Percentiles rank a stretch among this genome's conserved stretches.
Conservation (phyloP, 2,113 vertebrate genomes). For the Oreotrochilus melanogaster region DNA sequence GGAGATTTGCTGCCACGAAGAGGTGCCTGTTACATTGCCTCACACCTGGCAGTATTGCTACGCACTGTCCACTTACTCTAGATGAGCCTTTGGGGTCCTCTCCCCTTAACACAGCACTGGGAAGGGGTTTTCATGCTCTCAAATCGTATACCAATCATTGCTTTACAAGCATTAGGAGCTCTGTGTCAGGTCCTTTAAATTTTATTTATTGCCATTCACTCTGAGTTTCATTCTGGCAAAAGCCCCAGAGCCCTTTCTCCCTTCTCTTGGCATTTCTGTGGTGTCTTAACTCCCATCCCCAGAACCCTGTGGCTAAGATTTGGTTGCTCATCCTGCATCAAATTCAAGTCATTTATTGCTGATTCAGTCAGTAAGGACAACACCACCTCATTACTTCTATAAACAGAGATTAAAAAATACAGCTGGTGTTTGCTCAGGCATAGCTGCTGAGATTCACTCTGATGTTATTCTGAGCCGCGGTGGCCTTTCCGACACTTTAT, state of each 20-base stretch:
- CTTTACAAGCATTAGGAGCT: background rate
- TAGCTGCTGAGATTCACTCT: fast-evolving
- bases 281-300: background rate
- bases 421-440: fast-evolving
- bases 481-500: background rate
- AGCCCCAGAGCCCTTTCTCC: background rate
- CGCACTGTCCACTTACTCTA: fast-evolving
- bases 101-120: background rate
- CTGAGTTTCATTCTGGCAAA: background rate
- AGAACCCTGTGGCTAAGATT: fast-evolving
- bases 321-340: fast-evolving
- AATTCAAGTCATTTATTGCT: background rate
- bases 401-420: fast-evolving
- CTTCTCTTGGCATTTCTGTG: background rate
- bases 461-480: fast-evolving
- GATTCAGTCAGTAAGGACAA: fast-evolving
- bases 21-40: fast-evolving
- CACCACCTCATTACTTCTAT: fast-evolving
- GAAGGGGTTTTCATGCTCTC: background rate
- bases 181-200: background rate
- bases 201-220: background rate
- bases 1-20: fast-evolving
- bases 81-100: fast-evolving
- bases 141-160: background rate
- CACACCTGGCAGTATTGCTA: fast-evolving